Evolutionary conservation across 2,888 invertebrate genomes (phyloP).

Genomic region (Hemicrepidius hirtus): DNA sequence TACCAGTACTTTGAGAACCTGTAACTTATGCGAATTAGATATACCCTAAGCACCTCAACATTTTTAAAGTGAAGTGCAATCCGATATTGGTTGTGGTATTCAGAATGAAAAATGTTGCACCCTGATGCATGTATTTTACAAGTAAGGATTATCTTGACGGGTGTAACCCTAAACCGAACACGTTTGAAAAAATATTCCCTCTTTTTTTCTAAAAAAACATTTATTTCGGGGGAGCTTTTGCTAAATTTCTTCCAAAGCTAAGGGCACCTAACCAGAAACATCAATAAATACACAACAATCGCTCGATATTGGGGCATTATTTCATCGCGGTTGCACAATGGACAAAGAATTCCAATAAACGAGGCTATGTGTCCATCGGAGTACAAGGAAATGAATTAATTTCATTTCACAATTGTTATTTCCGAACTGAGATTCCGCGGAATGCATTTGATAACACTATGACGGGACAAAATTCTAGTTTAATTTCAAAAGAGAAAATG

Average conservation of each 20-base stretch:
- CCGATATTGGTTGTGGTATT: conserved; percentile 40
- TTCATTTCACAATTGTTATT: conserved; percentile 50
- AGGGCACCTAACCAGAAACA: conserved; percentile 44
- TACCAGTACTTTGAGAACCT: conserved; percentile 27
- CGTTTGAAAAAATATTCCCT: conserved; percentile 20
- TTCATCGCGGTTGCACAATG: conserved; percentile 60
- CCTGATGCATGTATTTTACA: conserved; percentile 39
- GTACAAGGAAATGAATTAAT: conserved; percentile 52
- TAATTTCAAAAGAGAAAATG: not conserved
- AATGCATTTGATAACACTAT: conserved; percentile 36
- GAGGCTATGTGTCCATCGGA: conserved; percentile 51
- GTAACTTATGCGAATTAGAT: conserved; percentile 46
- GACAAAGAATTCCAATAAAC: conserved; percentile 62
- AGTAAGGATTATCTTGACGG: conserved; percentile 6
- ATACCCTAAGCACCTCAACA: conserved; percentile 32
- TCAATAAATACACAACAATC: conserved; percentile 53
- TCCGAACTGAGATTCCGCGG: conserved; percentile 43
- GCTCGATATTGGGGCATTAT: conserved; percentile 55
- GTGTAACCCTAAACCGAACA: conserved; percentile 25
- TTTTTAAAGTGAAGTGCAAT: conserved; percentile 47
- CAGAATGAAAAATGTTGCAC: conserved; percentile 38
- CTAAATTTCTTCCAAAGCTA: conserved; percentile 27
- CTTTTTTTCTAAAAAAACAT: conserved; percentile 15
- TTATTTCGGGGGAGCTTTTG: conserved; percentile 15
- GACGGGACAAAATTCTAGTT: conserved; percentile 14